Evolutionary conservation across 1,140 invertebrate genomes (phyloP), one percentile per base, ranked within the genome.

Genomic region (Drosophila neocordata): DNA sequence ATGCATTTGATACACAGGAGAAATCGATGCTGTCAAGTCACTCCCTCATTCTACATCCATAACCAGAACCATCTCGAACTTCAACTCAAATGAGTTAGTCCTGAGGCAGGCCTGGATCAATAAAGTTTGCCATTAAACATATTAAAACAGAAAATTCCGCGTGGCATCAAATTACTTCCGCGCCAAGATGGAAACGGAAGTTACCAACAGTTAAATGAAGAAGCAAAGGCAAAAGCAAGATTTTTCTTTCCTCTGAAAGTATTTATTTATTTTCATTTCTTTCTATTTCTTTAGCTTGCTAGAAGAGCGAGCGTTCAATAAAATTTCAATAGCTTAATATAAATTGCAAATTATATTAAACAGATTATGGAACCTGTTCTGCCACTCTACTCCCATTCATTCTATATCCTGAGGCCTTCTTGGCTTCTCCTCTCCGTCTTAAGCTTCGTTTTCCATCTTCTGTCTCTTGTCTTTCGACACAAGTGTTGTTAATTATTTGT

Each of bases 261-360:
- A 53, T 67, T 18, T 13, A 15, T 24, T 22, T 44, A n/a, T 51
- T 37, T 62, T 34, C 41, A 9, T 24, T 60, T n/a, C 24, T 44
- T 48, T 35, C 18, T 48, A 24, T 35, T 31, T 5, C 15, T 35
- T 24, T 18, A n/a, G 12, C 27, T 60, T 13, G 34, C 24, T 15
- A 20, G 37, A 48, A 24, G 22, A 4, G 4, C 51, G 37, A 53
- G 12, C 35, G 22, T 31, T 69, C 65, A 87, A 83, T 79, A 64
- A 83, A 76, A 83, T 72, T 83, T 83, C 83, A 79, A 87, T 87
- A 88, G 84, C 79, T 79, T 87, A 70, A 87, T 87, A 87, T 87
- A 87, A 87, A 87, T 88, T 87, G 83, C 83, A 87, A 87, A 88
- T 88, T 87, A 87, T 83, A 79, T 87, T 87, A 87, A 87, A 87